Percentiles rank a stretch among this genome's conserved stretches.
phyloP scores from a whole-genome alignment of 2,113 vertebrate species.

The Gadus macrocephalus region DNA sequence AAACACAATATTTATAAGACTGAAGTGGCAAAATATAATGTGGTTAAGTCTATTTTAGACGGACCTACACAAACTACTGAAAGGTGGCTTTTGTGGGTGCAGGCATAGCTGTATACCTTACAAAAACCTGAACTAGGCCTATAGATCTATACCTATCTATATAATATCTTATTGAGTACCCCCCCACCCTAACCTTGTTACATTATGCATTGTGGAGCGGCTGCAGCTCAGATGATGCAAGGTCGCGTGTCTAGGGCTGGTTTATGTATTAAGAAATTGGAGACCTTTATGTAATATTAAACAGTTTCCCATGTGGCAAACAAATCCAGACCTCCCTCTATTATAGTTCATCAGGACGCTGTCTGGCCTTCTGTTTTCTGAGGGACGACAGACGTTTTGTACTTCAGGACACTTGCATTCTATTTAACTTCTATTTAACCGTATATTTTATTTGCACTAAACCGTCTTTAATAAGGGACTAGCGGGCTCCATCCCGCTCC shows the following conservation, averaged over 20 bases:
- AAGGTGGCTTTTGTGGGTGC: too few relatives aligned
- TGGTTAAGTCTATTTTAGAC: too few relatives aligned
- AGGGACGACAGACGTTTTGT: slow-evolving; percentile 11
- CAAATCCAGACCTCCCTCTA: slow-evolving; percentile 61
- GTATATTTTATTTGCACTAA: slow-evolving; percentile 15
- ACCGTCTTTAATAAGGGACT: slow-evolving; percentile 3
- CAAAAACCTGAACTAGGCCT: too few relatives aligned
- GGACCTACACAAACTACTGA: too few relatives aligned
- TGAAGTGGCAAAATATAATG: too few relatives aligned
- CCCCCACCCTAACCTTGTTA: slow-evolving; percentile 25
- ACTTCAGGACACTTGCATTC: slow-evolving; percentile 32
- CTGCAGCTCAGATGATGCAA: slow-evolving; percentile 63
- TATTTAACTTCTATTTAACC: slow-evolving; percentile 16
- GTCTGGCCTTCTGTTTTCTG: slow-evolving; percentile 37
- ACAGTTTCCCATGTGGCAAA: slow-evolving; percentile 61
- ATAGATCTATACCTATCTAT: too few relatives aligned
- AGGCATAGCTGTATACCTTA: too few relatives aligned
- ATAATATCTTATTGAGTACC: too few relatives aligned
- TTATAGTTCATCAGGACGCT: slow-evolving; percentile 45
- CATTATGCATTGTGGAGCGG: slow-evolving; percentile 57
- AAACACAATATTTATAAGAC: too few relatives aligned
- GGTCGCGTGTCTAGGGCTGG: slow-evolving; percentile 51
- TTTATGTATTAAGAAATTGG: slow-evolving; percentile 64
- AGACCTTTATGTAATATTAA: slow-evolving; percentile 69
- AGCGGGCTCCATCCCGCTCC: not conserved